A percentile compares a stretch with the other conserved stretches of the same genome.
Evolutionary conservation across 2,113 vertebrate species (phyloP).

Genomic region (Anhinga anhinga): DNA sequence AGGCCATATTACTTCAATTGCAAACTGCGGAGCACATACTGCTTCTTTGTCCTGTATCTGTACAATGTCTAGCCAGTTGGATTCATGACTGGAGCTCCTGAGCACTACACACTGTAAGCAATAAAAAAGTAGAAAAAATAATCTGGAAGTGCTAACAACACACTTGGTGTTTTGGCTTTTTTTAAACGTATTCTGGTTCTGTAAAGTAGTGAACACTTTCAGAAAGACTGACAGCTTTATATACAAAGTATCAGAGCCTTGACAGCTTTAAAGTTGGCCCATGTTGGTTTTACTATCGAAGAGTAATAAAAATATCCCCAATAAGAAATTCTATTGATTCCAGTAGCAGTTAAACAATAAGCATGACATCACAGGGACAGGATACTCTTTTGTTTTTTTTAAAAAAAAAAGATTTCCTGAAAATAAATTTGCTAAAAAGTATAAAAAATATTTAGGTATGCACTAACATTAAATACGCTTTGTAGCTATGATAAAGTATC

Average conservation of each 20-base stretch:
- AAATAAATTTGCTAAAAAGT: neutral
- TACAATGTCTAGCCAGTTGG: neutral
- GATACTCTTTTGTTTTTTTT: neutral
- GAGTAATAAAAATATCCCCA: neutral
- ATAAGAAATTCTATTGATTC: neutral
- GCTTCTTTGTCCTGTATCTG: neutral
- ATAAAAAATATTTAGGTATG: neutral
- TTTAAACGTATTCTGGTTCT: neutral
- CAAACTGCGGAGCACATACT: neutral
- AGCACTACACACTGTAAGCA: neutral
- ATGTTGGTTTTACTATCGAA: neutral
- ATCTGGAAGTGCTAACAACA: neutral
- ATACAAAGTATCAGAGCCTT: neutral
- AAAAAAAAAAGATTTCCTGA: neutral
- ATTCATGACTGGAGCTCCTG: neutral
- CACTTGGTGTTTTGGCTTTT: neutral
- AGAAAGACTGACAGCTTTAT: neutral
- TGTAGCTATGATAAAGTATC: neutral
- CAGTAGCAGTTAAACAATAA: neutral
- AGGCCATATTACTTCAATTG: neutral
- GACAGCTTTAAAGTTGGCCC: neutral
- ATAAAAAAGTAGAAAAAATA: neutral
- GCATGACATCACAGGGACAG: neutral
- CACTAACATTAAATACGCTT: neutral
- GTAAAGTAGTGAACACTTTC: neutral